These are phyloP conservation scores for Heteromormyrus szaboi DNA, from an alignment of 2,797 vertebrate species.

Conservation along the genomic window DNA sequence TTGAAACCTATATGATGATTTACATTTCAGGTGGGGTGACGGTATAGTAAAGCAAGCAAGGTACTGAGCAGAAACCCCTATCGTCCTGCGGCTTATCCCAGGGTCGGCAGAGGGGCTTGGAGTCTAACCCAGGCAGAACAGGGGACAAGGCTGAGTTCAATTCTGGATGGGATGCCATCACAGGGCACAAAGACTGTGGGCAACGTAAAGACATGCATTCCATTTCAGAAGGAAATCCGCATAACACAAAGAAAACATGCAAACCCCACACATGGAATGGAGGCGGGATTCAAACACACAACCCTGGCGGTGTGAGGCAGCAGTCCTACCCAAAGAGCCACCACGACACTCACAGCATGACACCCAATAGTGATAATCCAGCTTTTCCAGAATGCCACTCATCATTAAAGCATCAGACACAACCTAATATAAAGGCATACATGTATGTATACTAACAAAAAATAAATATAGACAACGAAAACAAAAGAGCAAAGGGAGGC, in stretches of 20 bases:
- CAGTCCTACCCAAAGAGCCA: neutral
- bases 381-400: neutral
- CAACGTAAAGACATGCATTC: neutral
- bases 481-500: neutral
- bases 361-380: neutral
- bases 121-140: neutral
- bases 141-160: neutral
- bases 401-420: neutral
- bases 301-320: neutral
- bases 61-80: neutral
- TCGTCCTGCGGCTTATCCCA: neutral
- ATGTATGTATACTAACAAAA: neutral
- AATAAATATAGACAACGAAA: neutral
- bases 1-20: neutral
- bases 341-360: neutral
- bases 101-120: neutral
- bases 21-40: neutral
- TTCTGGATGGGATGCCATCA: neutral
- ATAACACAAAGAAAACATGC: neutral
- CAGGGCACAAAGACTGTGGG: neutral
- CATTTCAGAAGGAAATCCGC: neutral
- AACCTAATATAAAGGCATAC: neutral
- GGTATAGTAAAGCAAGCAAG: neutral
- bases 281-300: neutral
- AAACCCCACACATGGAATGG: neutral